phyloP scores from a whole-genome alignment of 2,113 vertebrate species.

The Sceloporus undulatus region DNA sequence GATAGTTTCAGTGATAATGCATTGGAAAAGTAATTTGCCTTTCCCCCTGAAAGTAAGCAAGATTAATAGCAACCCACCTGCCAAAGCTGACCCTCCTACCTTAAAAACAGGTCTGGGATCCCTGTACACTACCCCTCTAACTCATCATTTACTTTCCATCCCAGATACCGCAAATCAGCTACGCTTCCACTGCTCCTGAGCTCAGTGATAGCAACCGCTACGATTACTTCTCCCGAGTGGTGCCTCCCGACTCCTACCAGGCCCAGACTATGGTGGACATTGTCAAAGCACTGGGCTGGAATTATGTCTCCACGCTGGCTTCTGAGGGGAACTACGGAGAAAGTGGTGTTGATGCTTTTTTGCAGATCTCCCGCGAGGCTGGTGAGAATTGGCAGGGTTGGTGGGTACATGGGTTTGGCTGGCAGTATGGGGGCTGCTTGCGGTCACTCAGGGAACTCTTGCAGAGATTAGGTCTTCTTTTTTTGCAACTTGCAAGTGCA shows the following conservation, averaged over 20 bases:
- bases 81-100: too few species aligned
- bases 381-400: slow-evolving; percentile 74
- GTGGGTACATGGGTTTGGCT: background rate
- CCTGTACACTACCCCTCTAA: background rate
- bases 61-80: too few species aligned
- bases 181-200: slow-evolving; percentile 91
- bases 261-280: slow-evolving; percentile 95
- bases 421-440: background rate
- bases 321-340: slow-evolving; percentile 93
- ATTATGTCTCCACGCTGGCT: slow-evolving; percentile 91
- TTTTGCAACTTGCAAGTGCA: background rate
- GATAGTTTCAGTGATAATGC: too few species aligned
- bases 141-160: background rate
- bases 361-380: slow-evolving; percentile 90
- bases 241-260: slow-evolving; percentile 92
- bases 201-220: slow-evolving; percentile 91
- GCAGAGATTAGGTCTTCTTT: background rate
- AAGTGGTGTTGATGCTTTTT: slow-evolving; percentile 90
- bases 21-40: too few species aligned
- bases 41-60: too few species aligned
- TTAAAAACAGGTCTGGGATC: too few species aligned
- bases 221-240: slow-evolving; percentile 91
- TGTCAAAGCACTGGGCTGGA: slow-evolving; percentile 90
- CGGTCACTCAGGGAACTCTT: background rate
- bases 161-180: slow-evolving; percentile 92